Conservation (phyloP, 2,797 vertebrate genomes). For the Otolemur crassicaudatus region DNA sequence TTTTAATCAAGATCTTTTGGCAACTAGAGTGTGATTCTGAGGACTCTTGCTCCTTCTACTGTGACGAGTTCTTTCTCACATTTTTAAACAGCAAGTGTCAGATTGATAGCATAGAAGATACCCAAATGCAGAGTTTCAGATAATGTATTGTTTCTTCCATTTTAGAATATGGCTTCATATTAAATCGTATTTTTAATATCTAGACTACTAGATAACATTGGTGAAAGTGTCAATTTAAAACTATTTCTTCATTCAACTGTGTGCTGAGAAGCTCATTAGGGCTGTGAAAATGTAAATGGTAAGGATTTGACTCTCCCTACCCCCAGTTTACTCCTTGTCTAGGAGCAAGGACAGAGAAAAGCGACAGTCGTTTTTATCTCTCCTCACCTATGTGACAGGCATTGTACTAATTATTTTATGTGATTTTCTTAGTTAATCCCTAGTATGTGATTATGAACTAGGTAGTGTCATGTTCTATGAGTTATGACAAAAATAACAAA, state of each 20-base stretch:
- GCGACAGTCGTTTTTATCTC: neutral
- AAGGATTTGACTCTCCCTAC: neutral
- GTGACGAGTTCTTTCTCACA: slow-evolving; percentile 18
- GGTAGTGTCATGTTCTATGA: neutral
- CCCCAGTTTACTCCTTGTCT: neutral
- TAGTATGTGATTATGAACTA: neutral
- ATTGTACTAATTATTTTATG: neutral
- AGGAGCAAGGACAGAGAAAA: neutral
- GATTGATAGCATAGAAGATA: neutral
- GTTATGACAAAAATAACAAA: neutral
- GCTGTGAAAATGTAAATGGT: neutral
- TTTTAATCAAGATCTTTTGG: neutral
- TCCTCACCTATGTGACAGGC: neutral
- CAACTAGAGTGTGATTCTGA: neutral
- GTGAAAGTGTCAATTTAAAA: neutral
- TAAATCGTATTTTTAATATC: slow-evolving; percentile 16
- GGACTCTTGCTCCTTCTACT: neutral
- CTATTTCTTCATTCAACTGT: neutral
- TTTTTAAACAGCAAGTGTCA: neutral
- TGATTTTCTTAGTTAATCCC: neutral
- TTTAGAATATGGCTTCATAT: neutral
- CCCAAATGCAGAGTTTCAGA: neutral
- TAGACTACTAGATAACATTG: neutral
- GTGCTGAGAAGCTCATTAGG: neutral
- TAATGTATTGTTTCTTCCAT: neutral